Percentiles rank a stretch among this genome's conserved stretches.
Conservation (phyloP, 2,888 invertebrate genomes). For the Nasonia oneida region DNA sequence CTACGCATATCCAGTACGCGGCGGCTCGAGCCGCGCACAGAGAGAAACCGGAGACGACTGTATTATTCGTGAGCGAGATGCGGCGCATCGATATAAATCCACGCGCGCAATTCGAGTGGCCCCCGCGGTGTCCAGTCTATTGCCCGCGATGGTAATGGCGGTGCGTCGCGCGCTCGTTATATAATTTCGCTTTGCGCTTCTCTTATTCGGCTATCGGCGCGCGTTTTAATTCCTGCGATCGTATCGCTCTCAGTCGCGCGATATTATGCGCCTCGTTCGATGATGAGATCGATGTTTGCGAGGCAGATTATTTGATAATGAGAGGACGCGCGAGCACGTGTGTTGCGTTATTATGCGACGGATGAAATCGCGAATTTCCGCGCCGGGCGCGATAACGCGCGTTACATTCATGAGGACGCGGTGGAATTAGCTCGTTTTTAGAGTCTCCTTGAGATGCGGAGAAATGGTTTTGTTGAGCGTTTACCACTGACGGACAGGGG, state of each 20-base stretch:
- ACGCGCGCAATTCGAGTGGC: slow-evolving; percentile 67
- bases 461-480: not conserved
- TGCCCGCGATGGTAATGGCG: slow-evolving; percentile 64
- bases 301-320: not conserved
- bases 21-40: not conserved
- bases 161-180: slow-evolving; percentile 17
- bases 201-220: not conserved
- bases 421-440: not conserved
- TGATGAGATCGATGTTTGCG: not conserved
- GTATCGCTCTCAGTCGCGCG: not conserved
- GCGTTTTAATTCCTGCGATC: slow-evolving; percentile 29
- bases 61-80: not conserved
- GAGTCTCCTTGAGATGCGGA: not conserved
- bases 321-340: too few species aligned
- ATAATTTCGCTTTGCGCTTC: slow-evolving; percentile 9
- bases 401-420: not conserved
- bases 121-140: slow-evolving; percentile 66
- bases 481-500: not conserved
- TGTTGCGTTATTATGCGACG: not conserved
- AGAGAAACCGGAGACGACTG: slow-evolving; percentile 13
- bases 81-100: slow-evolving; percentile 75
- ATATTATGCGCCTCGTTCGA: not conserved
- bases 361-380: not conserved
- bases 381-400: not conserved
- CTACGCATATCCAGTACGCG: not conserved